Percentiles rank a stretch among this genome's conserved stretches.
These are phyloP conservation scores for Drosophila sp. DNA, from an alignment of 1,140 invertebrate species.

Conservation along the genomic window DNA sequence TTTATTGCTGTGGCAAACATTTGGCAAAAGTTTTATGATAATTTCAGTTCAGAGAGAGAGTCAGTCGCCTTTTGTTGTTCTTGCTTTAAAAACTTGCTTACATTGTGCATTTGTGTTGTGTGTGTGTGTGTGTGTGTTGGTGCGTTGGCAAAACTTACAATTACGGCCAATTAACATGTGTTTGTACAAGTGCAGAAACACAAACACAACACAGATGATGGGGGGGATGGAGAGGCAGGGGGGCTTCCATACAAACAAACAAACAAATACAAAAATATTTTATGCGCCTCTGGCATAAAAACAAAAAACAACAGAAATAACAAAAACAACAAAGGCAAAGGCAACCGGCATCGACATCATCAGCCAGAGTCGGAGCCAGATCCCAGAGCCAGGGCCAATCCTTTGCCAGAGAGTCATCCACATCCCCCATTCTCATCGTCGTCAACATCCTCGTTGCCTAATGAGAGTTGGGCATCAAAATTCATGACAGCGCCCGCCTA, in stretches of 20 bases:
- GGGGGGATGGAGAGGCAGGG: background rate
- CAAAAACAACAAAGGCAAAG: constrained; percentile 40
- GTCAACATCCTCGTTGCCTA: constrained; percentile 58
- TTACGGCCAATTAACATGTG: constrained; percentile 81
- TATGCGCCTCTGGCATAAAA: constrained; percentile 61
- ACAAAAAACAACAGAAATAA: constrained; percentile 34
- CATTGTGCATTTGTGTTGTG: constrained; percentile 61
- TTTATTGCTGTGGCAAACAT: constrained; percentile 71
- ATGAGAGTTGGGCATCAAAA: constrained; percentile 77
- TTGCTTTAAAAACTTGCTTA: constrained; percentile 58
- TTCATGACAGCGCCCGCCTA: constrained; percentile 65
- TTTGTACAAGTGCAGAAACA: constrained; percentile 79
- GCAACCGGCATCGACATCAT: constrained; percentile 41
- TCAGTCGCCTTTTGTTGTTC: constrained; percentile 48
- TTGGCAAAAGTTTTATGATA: constrained; percentile 70
- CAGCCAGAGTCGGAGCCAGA: constrained; percentile 36
- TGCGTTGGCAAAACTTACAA: constrained; percentile 67
- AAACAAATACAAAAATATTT: constrained; percentile 77
- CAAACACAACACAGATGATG: constrained; percentile 51
- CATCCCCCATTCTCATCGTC: constrained; percentile 24
- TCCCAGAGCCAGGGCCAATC: constrained; percentile 47
- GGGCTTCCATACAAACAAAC: constrained; percentile 44
- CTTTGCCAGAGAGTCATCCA: constrained; percentile 46
- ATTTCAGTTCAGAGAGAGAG: constrained; percentile 36
- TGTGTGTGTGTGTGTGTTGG: background rate